These are phyloP conservation scores for Acanthaster planci DNA, from an alignment of 35 echinoderm and acorn worm genomes.

Conservation along the genomic window DNA sequence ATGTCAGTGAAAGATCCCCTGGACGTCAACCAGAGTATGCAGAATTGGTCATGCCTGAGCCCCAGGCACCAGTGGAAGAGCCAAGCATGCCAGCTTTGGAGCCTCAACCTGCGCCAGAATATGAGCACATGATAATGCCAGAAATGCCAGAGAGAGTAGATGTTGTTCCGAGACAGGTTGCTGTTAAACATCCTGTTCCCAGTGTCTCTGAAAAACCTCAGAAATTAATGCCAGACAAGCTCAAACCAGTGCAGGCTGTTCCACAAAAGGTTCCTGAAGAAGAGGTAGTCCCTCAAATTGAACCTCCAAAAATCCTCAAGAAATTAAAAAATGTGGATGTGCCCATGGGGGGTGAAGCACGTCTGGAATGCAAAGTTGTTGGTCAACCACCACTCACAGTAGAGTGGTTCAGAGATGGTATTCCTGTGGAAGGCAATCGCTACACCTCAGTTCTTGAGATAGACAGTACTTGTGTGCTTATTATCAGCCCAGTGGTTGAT, in stretches of 20 bases:
- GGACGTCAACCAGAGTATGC: slow-evolving; percentile 55
- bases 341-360: slow-evolving; percentile 39
- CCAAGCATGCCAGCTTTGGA: neutral
- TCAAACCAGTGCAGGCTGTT: slow-evolving; percentile 33
- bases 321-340: slow-evolving; percentile 58
- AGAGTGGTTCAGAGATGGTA: slow-evolving; percentile 58
- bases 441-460: slow-evolving; percentile 52
- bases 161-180: neutral
- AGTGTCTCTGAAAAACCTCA: slow-evolving; percentile 10
- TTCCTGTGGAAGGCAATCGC: slow-evolving; percentile 42
- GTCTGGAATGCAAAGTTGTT: slow-evolving; percentile 62
- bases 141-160: neutral
- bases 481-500: slow-evolving; percentile 66
- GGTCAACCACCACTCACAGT: slow-evolving; percentile 42
- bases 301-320: slow-evolving; percentile 42
- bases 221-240: slow-evolving; percentile 31
- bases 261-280: slow-evolving; percentile 18
- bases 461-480: slow-evolving; percentile 51
- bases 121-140: slow-evolving; percentile 6
- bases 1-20: slow-evolving; percentile 47
- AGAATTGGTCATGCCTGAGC: neutral
- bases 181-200: neutral
- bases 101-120: slow-evolving; percentile 34
- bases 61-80: neutral
- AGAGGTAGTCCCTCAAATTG: slow-evolving; percentile 18